These are phyloP conservation scores for Synanthedon formicaeformis DNA, from an alignment of 2,888 invertebrate species.

Conservation along the genomic window DNA sequence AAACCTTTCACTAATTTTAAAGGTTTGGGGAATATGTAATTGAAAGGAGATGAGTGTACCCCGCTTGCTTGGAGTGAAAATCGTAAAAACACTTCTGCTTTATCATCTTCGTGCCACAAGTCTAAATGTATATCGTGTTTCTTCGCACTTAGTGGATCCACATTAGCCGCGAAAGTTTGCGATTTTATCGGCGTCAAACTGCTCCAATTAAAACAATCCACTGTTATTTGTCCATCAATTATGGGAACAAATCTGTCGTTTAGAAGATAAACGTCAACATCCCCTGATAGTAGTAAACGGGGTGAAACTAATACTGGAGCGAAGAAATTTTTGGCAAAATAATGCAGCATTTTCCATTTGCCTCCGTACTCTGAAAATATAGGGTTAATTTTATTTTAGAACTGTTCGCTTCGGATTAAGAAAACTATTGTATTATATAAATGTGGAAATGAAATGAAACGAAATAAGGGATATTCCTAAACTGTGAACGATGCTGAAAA, in stretches of 20 bases:
- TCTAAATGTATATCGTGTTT: conserved; percentile 30
- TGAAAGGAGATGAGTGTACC: conserved; percentile 67
- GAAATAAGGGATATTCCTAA: no score
- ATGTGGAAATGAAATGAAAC: background rate
- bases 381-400: no score
- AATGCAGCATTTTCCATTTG: conserved; percentile 90
- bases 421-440: background rate
- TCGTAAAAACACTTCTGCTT: conserved; percentile 41
- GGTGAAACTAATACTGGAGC: conserved; percentile 79
- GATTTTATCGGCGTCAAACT: conserved; percentile 46
- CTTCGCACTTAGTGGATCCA: conserved; percentile 27
- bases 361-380: conserved; percentile 75
- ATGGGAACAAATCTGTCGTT: conserved; percentile 72
- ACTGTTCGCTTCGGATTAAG: no score
- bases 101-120: conserved; percentile 26
- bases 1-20: conserved; percentile 68
- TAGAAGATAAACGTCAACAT: conserved; percentile 73
- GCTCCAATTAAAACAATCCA: conserved; percentile 73
- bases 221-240: conserved; percentile 51
- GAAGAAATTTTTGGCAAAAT: conserved; percentile 88
- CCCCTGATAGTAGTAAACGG: conserved; percentile 54
- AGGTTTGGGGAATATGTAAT: conserved; percentile 75
- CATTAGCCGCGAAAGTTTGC: conserved; percentile 24
- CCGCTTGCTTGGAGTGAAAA: conserved; percentile 65
- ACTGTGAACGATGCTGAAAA: no score